Percentiles rank a stretch among this genome's conserved stretches.
Evolutionary conservation across 2,888 invertebrate species (phyloP).

Genomic region (Phytoseiulus persimilis): DNA sequence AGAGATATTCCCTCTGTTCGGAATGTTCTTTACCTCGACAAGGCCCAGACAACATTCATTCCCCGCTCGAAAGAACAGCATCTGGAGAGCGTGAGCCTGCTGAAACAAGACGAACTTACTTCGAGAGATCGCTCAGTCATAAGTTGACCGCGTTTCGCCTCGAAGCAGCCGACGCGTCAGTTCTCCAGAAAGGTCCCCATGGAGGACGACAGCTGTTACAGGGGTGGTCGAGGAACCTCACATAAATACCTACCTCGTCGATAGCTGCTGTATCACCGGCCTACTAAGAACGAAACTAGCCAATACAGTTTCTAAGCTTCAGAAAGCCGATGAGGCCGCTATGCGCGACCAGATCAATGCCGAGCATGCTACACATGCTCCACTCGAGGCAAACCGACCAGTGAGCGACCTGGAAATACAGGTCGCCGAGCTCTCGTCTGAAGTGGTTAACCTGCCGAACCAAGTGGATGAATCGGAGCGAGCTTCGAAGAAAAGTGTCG

Average conservation of each 20-base stretch:
- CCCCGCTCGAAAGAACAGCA: not conserved
- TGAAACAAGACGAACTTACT: not conserved
- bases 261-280: not conserved
- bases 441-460: not conserved
- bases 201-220: no score
- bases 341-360: not conserved
- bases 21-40: not conserved
- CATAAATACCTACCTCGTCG: no score
- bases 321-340: not conserved
- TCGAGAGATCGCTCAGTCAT: not conserved
- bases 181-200: no score
- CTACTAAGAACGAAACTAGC: not conserved
- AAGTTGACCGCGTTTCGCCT: no score
- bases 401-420: not conserved
- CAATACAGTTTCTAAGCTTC: not conserved
- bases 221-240: no score
- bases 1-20: no score
- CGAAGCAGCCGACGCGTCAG: no score
- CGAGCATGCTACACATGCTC: not conserved
- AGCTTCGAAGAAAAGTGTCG: not conserved
- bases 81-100: not conserved
- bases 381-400: not conserved
- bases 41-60: not conserved
- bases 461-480: not conserved
- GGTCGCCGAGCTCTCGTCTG: not conserved